Evolutionary conservation across 2,888 invertebrate genomes (phyloP).

Genomic region (Ectemnius continuus): DNA sequence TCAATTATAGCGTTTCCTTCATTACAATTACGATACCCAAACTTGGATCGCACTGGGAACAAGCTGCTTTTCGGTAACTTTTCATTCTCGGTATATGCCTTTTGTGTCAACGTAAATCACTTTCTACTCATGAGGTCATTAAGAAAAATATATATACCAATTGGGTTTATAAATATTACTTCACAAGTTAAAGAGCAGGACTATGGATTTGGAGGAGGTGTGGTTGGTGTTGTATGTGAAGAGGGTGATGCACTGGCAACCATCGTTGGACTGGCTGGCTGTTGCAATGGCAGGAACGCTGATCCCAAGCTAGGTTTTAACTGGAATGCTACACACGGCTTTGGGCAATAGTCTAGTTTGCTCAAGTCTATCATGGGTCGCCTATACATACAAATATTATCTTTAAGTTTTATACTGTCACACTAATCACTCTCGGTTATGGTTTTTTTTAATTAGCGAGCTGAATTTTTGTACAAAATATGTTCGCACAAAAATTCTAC

Average conservation of each 20-base stretch:
- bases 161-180: constrained; percentile 69
- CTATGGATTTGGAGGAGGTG: constrained; percentile 78
- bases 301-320: constrained; percentile 89
- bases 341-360: constrained; percentile 79
- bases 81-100: constrained; percentile 56
- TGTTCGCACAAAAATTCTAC: too few relatives aligned
- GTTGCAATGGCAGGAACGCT: constrained; percentile 87
- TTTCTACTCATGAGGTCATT: constrained; percentile 67
- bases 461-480: too few relatives aligned
- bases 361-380: constrained; percentile 79
- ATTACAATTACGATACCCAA: constrained; percentile 62
- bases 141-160: constrained; percentile 68
- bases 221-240: constrained; percentile 74
- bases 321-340: constrained; percentile 86
- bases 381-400: constrained; percentile 65
- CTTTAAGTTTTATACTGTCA: constrained; percentile 5
- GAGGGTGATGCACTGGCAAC: constrained; percentile 71
- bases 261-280: constrained; percentile 74
- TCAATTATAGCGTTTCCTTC: constrained; percentile 52
- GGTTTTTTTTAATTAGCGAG: too few relatives aligned
- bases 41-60: constrained; percentile 63
- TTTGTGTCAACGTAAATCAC: constrained; percentile 64
- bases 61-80: constrained; percentile 60
- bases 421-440: too few relatives aligned
- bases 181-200: constrained; percentile 68